Conservation (phyloP, 2,888 invertebrate genomes). For the Pomacea canaliculata region DNA sequence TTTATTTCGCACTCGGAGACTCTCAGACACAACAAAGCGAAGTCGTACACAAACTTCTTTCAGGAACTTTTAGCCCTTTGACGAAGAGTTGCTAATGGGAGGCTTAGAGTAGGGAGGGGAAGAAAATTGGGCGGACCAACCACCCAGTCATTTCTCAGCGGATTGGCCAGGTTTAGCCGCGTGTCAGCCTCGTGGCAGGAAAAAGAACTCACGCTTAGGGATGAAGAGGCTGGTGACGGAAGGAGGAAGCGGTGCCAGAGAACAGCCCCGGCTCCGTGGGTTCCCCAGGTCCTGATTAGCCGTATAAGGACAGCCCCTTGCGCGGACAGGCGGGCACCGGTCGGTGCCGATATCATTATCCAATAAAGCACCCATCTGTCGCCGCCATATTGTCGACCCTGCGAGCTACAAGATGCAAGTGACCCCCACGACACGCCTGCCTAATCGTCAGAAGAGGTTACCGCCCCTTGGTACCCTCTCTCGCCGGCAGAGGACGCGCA, state of each 20-base stretch:
- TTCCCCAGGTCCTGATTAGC: slow-evolving; percentile 20
- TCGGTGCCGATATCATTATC: slow-evolving; percentile 26
- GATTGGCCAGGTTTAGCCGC: no score
- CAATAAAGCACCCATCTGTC: slow-evolving; percentile 27
- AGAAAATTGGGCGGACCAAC: no score
- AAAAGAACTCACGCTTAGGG: no score
- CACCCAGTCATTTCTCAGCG: no score
- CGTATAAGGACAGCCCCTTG: slow-evolving; percentile 22
- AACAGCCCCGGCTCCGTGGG: neutral
- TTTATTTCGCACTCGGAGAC: no score
- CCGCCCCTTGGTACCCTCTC: slow-evolving; percentile 23
- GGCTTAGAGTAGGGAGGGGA: no score
- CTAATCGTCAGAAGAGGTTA: slow-evolving; percentile 29
- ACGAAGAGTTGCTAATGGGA: no score
- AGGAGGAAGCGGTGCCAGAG: neutral
- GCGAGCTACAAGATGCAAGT: slow-evolving; percentile 26
- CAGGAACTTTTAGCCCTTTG: no score
- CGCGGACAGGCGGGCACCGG: neutral
- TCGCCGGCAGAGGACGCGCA: slow-evolving; percentile 4
- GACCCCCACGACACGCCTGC: slow-evolving; percentile 27
- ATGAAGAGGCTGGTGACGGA: neutral
- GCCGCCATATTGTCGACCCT: slow-evolving; percentile 26
- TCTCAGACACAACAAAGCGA: no score
- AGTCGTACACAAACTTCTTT: no score
- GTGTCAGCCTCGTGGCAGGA: no score